phyloP scores from a whole-genome alignment of 2,888 invertebrate genomes.

The Entomobrya proxima region DNA sequence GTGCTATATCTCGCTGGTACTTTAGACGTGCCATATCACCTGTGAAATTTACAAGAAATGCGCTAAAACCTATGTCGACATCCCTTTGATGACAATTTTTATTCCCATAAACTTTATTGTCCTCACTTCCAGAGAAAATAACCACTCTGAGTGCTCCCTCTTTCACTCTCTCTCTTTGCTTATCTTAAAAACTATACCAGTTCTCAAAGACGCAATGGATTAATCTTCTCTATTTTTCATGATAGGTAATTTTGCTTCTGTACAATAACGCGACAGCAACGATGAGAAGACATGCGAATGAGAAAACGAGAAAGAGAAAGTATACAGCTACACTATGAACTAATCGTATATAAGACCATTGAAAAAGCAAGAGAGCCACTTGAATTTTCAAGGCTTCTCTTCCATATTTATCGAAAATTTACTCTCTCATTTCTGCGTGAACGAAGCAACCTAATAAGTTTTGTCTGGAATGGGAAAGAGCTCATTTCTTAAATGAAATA shows the following conservation, averaged over 20 bases:
- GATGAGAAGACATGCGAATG: not conserved
- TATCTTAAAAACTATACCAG: not conserved
- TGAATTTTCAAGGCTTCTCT: not conserved
- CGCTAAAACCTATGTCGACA: constrained; percentile 1
- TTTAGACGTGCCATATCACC: constrained; percentile 59
- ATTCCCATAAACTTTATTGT: constrained; percentile 16
- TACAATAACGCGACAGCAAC: not conserved
- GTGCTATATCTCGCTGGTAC: constrained; percentile 48
- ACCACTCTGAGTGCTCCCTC: not conserved
- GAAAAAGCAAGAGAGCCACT: not conserved
- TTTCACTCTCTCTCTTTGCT: not conserved
- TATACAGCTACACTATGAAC: no score
- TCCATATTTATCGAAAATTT: constrained; percentile 22
- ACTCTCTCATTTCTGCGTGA: not conserved
- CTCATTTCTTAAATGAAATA: constrained; percentile 4
- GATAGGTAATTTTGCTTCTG: not conserved
- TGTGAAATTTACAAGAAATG: constrained; percentile 34
- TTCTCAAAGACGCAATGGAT: not conserved
- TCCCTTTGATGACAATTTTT: constrained; percentile 40
- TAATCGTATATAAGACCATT: no score
- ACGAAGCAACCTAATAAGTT: not conserved
- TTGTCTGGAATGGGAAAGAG: not conserved
- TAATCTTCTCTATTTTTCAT: constrained; percentile 22
- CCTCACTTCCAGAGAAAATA: not conserved
- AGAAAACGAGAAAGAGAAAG: no score